phyloP scores from a whole-genome alignment of 2,797 vertebrate genomes.

The Sphenopsis melanotis region DNA sequence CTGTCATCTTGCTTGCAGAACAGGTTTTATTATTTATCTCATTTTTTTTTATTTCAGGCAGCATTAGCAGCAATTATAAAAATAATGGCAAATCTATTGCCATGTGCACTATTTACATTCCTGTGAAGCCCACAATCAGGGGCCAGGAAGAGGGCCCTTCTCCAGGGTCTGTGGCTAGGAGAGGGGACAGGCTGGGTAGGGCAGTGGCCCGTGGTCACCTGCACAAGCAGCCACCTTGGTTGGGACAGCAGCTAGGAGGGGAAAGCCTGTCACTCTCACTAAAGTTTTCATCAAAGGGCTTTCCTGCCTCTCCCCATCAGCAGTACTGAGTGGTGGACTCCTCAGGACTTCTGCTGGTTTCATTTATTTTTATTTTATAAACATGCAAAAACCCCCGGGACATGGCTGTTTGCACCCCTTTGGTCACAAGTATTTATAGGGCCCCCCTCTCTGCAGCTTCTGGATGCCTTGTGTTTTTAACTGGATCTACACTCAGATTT shows the following conservation, averaged over 20 bases:
- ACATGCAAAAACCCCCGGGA: not conserved
- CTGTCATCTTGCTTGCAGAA: constrained; percentile 29
- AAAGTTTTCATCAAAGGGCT: not conserved
- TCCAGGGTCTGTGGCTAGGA: not conserved
- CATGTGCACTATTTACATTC: not conserved
- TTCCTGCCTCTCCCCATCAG: not conserved
- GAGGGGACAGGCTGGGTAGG: not conserved
- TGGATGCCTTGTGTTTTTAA: not conserved
- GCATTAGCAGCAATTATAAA: not conserved
- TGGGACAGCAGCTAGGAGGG: not conserved
- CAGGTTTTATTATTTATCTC: constrained; percentile 8
- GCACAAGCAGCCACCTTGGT: not conserved
- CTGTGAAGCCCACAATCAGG: not conserved
- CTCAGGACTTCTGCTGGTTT: not conserved
- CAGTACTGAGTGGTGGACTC: not conserved
- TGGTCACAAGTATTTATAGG: not conserved
- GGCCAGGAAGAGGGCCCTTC: not conserved
- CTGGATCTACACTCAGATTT: not conserved
- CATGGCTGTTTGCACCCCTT: not conserved
- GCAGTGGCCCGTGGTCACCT: not conserved
- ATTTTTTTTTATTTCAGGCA: not conserved
- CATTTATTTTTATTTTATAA: not conserved
- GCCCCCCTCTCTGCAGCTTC: not conserved
- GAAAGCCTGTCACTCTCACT: not conserved
- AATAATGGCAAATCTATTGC: not conserved